A percentile compares a stretch with the other conserved stretches of the same genome.
phyloP scores from a whole-genome alignment of 2,113 vertebrate species.

The Chaetops frenatus region DNA sequence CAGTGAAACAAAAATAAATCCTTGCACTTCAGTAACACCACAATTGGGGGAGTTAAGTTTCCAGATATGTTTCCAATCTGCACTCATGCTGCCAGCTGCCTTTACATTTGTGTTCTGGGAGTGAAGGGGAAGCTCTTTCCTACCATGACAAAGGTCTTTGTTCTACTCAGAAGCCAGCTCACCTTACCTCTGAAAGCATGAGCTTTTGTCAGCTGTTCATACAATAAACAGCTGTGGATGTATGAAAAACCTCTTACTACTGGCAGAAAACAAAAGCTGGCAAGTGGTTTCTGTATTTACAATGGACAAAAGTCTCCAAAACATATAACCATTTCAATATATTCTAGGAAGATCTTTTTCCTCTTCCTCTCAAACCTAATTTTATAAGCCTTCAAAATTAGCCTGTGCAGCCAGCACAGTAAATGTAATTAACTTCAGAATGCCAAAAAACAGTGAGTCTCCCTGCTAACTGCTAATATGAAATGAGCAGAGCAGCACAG shows the following conservation, averaged over 20 bases:
- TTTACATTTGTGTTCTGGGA: slow-evolving; percentile 50
- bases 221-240: slow-evolving; percentile 66
- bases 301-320: slow-evolving; percentile 13
- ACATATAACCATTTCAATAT: not conserved
- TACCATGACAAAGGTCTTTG: slow-evolving; percentile 39
- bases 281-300: slow-evolving; percentile 16
- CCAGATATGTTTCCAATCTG: slow-evolving; percentile 14
- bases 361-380: not conserved
- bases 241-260: slow-evolving; percentile 55
- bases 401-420: not conserved
- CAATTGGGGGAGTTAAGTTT: not conserved
- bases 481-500: not conserved
- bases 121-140: not conserved
- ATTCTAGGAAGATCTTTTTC: not conserved
- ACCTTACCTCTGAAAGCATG: slow-evolving; percentile 67
- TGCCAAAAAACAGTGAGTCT: not conserved
- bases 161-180: slow-evolving; percentile 60
- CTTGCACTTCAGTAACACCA: not conserved
- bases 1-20: not conserved
- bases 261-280: slow-evolving; percentile 21
- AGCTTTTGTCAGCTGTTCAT: slow-evolving; percentile 78
- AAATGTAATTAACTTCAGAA: not conserved
- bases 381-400: not conserved
- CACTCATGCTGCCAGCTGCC: slow-evolving; percentile 70
- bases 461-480: not conserved